These are phyloP conservation scores for Lucilia cuprina DNA, from an alignment of 1,140 invertebrate species.

Conservation along the genomic window DNA sequence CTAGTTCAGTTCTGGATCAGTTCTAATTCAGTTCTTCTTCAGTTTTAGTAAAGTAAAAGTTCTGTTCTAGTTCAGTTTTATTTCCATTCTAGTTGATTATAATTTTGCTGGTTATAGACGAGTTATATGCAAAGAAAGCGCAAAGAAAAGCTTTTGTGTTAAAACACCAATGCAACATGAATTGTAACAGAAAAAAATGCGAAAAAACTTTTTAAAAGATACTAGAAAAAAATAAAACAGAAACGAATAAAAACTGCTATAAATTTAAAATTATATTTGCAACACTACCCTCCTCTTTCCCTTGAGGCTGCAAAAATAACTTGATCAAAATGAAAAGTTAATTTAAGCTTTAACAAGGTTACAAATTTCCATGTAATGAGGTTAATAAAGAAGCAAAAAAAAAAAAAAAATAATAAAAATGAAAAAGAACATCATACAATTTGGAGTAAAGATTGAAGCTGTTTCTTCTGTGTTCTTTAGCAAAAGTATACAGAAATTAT, in stretches of 20 bases:
- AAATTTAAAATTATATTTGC: conserved; percentile 8
- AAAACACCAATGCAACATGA: not conserved
- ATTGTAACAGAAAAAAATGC: not conserved
- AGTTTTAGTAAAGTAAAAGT: too few relatives aligned
- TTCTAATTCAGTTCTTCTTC: too few relatives aligned
- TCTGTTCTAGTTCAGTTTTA: too few relatives aligned
- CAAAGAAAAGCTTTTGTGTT: too few relatives aligned
- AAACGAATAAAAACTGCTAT: not conserved
- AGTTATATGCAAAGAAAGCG: too few relatives aligned
- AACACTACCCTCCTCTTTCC: not conserved
- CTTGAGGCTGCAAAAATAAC: not conserved
- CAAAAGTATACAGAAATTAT: not conserved
- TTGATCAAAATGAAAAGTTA: conserved; percentile 15
- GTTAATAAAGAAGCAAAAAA: not conserved
- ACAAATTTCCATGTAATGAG: not conserved
- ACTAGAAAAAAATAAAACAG: not conserved
- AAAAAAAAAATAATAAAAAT: not conserved
- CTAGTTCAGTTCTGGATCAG: too few relatives aligned
- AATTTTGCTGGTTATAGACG: too few relatives aligned
- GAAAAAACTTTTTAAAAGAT: not conserved
- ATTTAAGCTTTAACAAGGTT: not conserved
- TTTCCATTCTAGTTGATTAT: too few relatives aligned
- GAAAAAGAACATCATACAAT: too few relatives aligned
- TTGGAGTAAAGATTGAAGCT: too few relatives aligned
- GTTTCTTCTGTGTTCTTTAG: not conserved